These are phyloP conservation scores for Eudyptes chrysolophus DNA, from an alignment of 2,113 vertebrate genomes.

Conservation along the genomic window DNA sequence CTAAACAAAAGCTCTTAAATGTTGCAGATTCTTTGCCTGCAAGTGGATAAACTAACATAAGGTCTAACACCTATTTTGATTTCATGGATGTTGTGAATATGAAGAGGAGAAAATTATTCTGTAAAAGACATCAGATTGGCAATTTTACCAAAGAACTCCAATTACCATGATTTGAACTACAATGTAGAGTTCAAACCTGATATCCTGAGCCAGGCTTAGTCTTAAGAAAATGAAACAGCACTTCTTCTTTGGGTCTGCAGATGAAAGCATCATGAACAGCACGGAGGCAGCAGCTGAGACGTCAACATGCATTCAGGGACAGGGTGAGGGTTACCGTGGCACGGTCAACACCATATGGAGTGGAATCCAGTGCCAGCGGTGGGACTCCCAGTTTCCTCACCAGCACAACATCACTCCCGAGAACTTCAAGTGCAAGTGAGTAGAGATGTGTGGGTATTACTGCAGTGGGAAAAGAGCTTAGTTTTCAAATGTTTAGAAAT, in stretches of 20 bases:
- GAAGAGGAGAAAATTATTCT: not conserved
- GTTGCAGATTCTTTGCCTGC: not conserved
- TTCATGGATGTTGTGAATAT: not conserved
- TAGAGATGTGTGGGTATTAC: not conserved
- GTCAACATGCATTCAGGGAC: conserved; percentile 79
- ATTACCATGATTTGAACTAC: not conserved
- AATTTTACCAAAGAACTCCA: not conserved
- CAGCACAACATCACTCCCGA: conserved; percentile 88
- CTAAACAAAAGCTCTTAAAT: not conserved
- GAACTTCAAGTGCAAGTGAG: conserved; percentile 97
- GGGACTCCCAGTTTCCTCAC: conserved; percentile 94
- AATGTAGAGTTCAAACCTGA: not conserved
- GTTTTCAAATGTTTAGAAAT: not conserved
- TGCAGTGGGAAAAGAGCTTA: not conserved
- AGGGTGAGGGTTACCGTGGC: conserved; percentile 90
- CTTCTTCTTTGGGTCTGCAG: conserved; percentile 54
- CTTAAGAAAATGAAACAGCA: not conserved
- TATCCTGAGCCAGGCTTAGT: not conserved
- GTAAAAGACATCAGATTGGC: not conserved
- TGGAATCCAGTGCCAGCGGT: conserved; percentile 88
- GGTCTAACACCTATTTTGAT: not conserved
- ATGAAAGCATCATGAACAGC: conserved; percentile 54
- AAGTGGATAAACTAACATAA: not conserved
- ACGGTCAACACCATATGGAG: conserved; percentile 80
- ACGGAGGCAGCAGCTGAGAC: conserved; percentile 77